Percentiles rank a stretch among this genome's conserved stretches.
Evolutionary conservation across 2,797 vertebrate genomes (phyloP).

Genomic region (Schizopygopsis pylzovi): DNA sequence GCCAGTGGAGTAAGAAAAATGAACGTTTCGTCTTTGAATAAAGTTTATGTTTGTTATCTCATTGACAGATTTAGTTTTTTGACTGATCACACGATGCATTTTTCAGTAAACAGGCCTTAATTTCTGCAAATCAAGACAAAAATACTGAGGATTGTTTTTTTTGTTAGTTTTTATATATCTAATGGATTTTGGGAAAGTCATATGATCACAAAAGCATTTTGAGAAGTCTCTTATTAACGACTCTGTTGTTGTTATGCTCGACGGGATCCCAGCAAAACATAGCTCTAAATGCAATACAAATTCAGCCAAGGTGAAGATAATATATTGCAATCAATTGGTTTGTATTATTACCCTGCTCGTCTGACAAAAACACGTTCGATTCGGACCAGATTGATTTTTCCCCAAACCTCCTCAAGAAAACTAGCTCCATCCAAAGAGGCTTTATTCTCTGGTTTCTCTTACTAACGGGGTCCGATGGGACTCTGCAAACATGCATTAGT

Average conservation of each 20-base stretch:
- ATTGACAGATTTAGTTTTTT: background rate
- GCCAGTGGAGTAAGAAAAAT: background rate
- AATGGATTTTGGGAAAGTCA: background rate
- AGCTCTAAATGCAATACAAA: background rate
- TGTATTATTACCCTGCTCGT: too few species aligned
- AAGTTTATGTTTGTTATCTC: background rate
- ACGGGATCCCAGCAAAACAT: background rate
- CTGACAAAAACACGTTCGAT: background rate
- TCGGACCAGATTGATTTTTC: background rate
- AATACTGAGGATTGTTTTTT: too few species aligned
- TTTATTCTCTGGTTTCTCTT: constrained; percentile 19
- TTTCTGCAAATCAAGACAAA: background rate
- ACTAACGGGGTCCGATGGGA: background rate
- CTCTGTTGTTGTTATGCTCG: background rate
- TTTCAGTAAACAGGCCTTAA: background rate
- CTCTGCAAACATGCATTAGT: constrained; percentile 5
- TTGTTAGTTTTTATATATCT: background rate
- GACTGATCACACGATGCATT: background rate
- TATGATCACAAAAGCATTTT: background rate
- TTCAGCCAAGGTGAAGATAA: background rate
- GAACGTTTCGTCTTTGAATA: background rate
- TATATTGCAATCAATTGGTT: background rate
- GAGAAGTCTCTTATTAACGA: background rate
- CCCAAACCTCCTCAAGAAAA: background rate
- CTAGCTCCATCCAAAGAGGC: background rate